Evolutionary conservation across 2,797 vertebrate genomes (phyloP).

Genomic region (Mormyrus proboscirostris): DNA sequence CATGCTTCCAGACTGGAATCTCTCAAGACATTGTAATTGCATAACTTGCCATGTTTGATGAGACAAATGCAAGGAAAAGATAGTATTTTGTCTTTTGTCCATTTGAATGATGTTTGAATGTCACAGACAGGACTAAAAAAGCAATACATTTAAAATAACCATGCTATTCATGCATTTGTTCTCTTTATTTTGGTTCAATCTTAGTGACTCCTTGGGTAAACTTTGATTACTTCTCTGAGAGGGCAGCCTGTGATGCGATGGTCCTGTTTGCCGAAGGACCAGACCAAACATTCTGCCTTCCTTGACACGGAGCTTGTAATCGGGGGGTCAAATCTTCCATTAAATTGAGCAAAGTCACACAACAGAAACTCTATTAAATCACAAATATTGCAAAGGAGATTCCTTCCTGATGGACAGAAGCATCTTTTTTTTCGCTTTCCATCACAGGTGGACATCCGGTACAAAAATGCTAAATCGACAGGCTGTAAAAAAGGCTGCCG

Average conservation of each 20-base stretch:
- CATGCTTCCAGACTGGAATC: background rate
- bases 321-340: background rate
- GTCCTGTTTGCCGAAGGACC: background rate
- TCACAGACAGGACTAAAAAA: background rate
- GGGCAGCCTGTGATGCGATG: background rate
- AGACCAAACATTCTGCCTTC: conserved; percentile 1
- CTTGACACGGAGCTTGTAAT: background rate
- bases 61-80: conserved; percentile 6
- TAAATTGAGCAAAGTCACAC: background rate
- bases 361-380: background rate
- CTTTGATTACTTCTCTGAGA: background rate
- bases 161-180: background rate
- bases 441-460: background rate
- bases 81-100: background rate
- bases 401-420: background rate
- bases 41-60: conserved; percentile 12
- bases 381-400: background rate
- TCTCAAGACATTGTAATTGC: background rate
- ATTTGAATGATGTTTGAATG: background rate
- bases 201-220: background rate
- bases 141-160: background rate
- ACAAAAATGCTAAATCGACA: background rate
- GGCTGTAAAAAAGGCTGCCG: background rate
- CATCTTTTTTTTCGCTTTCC: background rate
- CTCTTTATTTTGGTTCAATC: background rate